phyloP scores from a whole-genome alignment of 2,113 vertebrate genomes.

The Cettia cetti region DNA sequence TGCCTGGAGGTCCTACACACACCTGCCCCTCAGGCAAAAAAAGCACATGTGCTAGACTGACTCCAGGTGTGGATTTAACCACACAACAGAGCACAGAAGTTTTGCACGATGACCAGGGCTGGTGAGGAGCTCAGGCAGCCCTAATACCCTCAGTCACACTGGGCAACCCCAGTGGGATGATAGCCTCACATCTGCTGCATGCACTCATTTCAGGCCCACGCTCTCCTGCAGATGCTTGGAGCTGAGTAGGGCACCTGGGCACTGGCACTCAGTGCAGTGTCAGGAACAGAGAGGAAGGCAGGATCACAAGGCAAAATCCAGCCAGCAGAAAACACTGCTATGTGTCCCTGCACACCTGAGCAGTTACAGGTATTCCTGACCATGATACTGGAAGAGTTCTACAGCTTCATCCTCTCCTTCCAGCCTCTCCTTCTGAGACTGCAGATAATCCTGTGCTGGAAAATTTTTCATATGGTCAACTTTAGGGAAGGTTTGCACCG shows the following conservation, averaged over 20 bases:
- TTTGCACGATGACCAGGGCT: not conserved
- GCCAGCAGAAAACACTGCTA: not conserved
- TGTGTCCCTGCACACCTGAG: not conserved
- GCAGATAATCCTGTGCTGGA: not conserved
- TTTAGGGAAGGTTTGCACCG: not conserved
- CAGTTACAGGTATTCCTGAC: not conserved
- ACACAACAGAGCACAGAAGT: not conserved
- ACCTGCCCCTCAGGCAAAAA: not conserved
- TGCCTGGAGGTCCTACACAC: not conserved
- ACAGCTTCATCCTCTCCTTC: not conserved
- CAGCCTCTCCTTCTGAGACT: not conserved
- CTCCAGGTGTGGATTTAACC: not conserved
- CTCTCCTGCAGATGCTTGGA: not conserved
- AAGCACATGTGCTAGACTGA: not conserved
- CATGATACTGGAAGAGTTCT: not conserved
- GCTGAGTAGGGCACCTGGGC: not conserved
- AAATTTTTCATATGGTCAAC: not conserved
- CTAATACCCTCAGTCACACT: accelerated
- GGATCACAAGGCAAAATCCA: not conserved
- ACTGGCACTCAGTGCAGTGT: not conserved
- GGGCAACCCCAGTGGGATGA: accelerated
- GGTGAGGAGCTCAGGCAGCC: not conserved
- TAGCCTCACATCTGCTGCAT: accelerated
- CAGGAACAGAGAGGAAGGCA: not conserved
- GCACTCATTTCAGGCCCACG: accelerated